Conservation (phyloP, 2,797 vertebrate species). For the Sebastes trivittatus region DNA sequence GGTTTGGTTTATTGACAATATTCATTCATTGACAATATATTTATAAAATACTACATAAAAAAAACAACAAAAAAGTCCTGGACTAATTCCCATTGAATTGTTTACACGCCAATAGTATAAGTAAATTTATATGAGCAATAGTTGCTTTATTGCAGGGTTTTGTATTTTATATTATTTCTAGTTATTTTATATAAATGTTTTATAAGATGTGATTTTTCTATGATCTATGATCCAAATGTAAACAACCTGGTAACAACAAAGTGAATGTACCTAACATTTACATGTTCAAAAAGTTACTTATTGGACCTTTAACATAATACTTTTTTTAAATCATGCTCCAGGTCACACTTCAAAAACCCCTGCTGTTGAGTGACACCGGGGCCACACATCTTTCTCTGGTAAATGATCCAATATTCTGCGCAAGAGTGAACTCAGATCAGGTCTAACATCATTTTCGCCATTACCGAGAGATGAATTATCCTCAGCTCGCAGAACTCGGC, state of each 20-base stretch:
- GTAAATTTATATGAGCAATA: neutral
- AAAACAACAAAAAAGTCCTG: neutral
- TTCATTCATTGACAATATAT: neutral
- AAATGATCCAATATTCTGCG: conserved; percentile 51
- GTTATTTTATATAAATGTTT: neutral
- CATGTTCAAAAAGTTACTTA: neutral
- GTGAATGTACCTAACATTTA: neutral
- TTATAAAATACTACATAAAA: neutral
- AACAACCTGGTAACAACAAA: neutral
- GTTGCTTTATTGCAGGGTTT: neutral
- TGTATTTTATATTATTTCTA: too few relatives aligned
- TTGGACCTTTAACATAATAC: neutral
- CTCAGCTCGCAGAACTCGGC: conserved; percentile 25
- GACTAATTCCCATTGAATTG: neutral
- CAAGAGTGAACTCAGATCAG: conserved; percentile 45
- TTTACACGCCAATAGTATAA: neutral
- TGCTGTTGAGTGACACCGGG: neutral
- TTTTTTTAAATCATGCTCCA: conserved; percentile 2
- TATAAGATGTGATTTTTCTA: neutral
- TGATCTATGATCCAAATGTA: neutral
- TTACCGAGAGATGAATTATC: conserved; percentile 58
- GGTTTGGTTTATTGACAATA: neutral
- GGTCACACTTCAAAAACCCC: conserved; percentile 7
- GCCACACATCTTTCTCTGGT: conserved; percentile 39
- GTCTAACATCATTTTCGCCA: conserved; percentile 50